These are phyloP conservation scores for Rhea americana DNA, from an alignment of 2,113 vertebrate genomes.

Conservation along the genomic window DNA sequence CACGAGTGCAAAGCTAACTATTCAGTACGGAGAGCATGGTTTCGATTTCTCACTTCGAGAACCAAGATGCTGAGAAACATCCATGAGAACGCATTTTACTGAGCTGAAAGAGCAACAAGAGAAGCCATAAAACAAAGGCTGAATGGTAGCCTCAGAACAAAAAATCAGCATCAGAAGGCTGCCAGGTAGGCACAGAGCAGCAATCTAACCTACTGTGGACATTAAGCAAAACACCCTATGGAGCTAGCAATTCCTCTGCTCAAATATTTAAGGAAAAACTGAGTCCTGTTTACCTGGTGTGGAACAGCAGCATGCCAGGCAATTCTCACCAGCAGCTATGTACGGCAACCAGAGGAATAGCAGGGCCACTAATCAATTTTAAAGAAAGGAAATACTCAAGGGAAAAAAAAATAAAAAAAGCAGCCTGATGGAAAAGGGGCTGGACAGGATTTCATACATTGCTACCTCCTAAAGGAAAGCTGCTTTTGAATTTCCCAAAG, in stretches of 20 bases:
- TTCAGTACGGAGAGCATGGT: background rate
- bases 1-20: background rate
- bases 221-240: background rate
- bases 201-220: background rate
- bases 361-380: background rate
- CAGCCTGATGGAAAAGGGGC: background rate
- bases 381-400: background rate
- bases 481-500: conserved; percentile 7
- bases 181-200: conserved; percentile 8
- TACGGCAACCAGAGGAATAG: background rate
- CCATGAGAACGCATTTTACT: background rate
- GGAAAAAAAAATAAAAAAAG: background rate
- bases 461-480: background rate
- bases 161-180: conserved; percentile 11
- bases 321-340: conserved; percentile 1
- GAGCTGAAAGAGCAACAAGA: conserved; percentile 29
- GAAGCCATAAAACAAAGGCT: conserved; percentile 35
- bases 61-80: background rate
- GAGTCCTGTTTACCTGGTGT: background rate
- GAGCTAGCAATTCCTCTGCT: background rate
- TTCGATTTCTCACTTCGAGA: background rate
- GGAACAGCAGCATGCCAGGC: background rate
- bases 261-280: background rate
- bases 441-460: background rate
- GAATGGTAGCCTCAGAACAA: background rate